Conservation (phyloP, 2,797 vertebrate genomes). For the Sibirionetta formosa region DNA sequence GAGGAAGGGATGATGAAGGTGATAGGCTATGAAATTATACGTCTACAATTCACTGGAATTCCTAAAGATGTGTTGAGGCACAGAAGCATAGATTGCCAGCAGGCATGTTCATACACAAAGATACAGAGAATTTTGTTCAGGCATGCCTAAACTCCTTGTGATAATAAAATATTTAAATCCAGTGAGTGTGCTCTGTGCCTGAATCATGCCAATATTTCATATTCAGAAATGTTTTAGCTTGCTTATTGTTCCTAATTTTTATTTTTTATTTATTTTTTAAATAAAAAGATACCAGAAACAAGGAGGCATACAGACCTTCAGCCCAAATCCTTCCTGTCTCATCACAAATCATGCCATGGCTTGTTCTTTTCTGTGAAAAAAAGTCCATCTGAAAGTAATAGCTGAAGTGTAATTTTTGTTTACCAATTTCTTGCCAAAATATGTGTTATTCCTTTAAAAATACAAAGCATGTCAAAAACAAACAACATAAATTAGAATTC, state of each 20-base stretch:
- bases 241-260: neutral
- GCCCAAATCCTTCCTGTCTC: neutral
- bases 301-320: neutral
- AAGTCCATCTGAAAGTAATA: neutral
- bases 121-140: neutral
- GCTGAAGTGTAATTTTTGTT: neutral
- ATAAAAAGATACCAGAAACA: neutral
- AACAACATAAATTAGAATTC: neutral
- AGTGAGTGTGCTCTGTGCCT: neutral
- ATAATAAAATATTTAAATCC: neutral
- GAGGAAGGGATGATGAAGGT: neutral
- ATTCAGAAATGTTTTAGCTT: neutral
- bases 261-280: neutral
- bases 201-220: neutral
- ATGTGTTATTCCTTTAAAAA: neutral
- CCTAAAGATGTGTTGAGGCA: conserved; percentile 11
- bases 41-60: neutral
- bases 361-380: neutral
- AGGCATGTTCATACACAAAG: neutral
- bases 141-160: neutral
- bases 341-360: neutral
- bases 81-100: neutral
- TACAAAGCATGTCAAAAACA: neutral
- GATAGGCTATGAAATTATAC: neutral
- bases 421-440: neutral